Conservation (phyloP, 92 coral and sea anemone species). For the Porites evermanni region DNA sequence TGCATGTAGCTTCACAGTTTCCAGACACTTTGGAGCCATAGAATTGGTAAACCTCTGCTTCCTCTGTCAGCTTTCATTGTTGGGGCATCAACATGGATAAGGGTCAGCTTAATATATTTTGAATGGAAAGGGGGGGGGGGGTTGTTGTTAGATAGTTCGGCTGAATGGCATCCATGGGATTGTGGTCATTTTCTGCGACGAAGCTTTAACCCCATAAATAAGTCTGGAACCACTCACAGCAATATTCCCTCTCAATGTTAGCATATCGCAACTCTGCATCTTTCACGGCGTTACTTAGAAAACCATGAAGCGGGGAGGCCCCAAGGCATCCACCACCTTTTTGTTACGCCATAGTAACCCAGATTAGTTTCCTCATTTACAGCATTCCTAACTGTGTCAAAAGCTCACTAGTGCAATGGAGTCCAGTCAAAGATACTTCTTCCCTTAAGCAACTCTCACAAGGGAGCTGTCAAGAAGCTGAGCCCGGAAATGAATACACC, state of each 20-base stretch:
- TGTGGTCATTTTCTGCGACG: neutral
- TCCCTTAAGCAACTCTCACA: constrained; percentile 44
- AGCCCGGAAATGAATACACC: constrained; percentile 63
- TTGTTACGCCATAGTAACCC: too few species aligned
- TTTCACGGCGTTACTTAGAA: neutral
- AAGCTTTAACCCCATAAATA: neutral
- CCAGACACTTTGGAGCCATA: too few species aligned
- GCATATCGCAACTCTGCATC: neutral
- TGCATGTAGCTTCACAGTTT: too few species aligned
- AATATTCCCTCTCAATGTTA: neutral
- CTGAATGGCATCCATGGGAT: neutral
- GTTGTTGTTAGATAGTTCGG: neutral
- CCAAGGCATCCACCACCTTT: too few species aligned
- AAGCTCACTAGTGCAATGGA: neutral
- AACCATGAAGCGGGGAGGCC: neutral
- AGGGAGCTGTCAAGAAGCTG: constrained; percentile 44
- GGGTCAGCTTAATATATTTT: too few species aligned
- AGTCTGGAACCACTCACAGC: neutral
- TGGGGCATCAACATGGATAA: too few species aligned
- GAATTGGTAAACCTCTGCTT: too few species aligned
- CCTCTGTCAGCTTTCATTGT: too few species aligned
- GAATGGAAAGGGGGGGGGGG: neutral
- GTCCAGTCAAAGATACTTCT: too few species aligned
- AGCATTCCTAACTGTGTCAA: neutral
- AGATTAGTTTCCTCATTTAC: too few species aligned